Evolutionary conservation across 92 coral and sea anemone species (phyloP).

Genomic region (Epizoanthus fatuus): DNA sequence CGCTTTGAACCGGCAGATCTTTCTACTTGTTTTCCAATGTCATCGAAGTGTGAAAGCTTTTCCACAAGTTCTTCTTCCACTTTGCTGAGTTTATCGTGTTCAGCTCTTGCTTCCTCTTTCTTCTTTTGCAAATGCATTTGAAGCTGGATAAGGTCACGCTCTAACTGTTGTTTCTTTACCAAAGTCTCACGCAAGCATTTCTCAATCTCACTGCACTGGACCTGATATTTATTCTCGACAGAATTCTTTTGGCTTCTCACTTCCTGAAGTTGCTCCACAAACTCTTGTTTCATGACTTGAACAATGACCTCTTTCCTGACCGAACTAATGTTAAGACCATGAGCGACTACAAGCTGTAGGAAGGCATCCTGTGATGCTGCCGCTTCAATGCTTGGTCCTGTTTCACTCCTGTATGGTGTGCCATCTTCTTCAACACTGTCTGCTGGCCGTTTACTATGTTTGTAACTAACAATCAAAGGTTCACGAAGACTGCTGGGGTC

Average conservation of each 20-base stretch:
- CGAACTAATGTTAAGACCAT: slow-evolving; percentile 7
- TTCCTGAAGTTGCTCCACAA: slow-evolving; percentile 13
- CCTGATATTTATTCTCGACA: neutral
- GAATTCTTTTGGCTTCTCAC: neutral
- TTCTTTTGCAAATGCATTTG: slow-evolving; percentile 16
- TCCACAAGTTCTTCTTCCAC: slow-evolving; percentile 24
- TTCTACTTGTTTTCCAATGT: neutral
- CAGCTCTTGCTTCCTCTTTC: slow-evolving; percentile 13
- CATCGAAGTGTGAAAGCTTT: slow-evolving; percentile 9
- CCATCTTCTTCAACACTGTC: neutral
- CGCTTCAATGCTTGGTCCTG: neutral
- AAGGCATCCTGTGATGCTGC: slow-evolving; percentile 1
- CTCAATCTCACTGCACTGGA: slow-evolving; percentile 1
- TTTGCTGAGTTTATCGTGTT: neutral
- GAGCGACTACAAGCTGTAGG: slow-evolving; percentile 14
- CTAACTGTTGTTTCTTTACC: slow-evolving; percentile 7
- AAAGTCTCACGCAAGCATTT: slow-evolving; percentile 9
- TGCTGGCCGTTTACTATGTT: neutral
- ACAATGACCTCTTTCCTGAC: slow-evolving; percentile 7
- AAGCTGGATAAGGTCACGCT: neutral
- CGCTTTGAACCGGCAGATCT: slow-evolving; percentile 4
- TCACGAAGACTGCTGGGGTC: neutral
- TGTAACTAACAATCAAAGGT: neutral
- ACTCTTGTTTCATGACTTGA: slow-evolving; percentile 32
- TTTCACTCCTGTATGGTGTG: neutral